Evolutionary conservation across 2,113 vertebrate species (phyloP).

Genomic region (Atrichornis clamosus): DNA sequence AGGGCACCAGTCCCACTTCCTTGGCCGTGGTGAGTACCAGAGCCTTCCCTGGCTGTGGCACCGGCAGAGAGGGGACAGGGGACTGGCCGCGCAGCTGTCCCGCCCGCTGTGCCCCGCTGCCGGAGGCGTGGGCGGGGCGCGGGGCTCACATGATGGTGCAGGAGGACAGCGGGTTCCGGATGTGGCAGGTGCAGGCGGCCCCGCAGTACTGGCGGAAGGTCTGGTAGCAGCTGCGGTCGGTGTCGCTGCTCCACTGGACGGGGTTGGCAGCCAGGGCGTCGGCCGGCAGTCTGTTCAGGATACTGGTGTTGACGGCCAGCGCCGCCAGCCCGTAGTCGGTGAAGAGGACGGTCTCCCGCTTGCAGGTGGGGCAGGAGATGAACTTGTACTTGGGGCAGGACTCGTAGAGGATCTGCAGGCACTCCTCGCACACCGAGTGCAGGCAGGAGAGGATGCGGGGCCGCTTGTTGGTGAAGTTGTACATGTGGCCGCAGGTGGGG

Average conservation of each 20-base stretch:
- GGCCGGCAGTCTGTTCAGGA: slow-evolving; percentile 91
- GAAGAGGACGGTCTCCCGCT: slow-evolving; percentile 96
- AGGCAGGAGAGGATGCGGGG: slow-evolving; percentile 96
- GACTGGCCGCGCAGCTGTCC: fast-evolving
- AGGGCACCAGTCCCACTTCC: neutral
- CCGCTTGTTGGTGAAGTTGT: slow-evolving; percentile 93
- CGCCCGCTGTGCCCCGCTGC: neutral
- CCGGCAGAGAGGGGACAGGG: neutral
- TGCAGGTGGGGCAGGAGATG: slow-evolving; percentile 97
- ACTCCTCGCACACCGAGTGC: slow-evolving; percentile 98
- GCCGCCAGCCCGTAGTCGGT: slow-evolving; percentile 97
- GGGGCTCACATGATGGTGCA: slow-evolving; percentile 93
- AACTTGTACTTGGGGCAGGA: slow-evolving; percentile 99
- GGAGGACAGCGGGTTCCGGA: slow-evolving; percentile 92
- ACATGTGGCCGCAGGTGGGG: slow-evolving; percentile 95
- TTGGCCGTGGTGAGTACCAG: neutral
- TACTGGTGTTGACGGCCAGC: slow-evolving; percentile 96
- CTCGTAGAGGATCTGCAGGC: slow-evolving; percentile 98
- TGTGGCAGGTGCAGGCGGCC: slow-evolving; percentile 95
- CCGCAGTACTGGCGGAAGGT: slow-evolving; percentile 99
- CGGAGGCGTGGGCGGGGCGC: neutral
- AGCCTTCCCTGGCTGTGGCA: neutral
- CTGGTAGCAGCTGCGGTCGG: slow-evolving; percentile 98
- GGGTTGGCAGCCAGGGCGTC: slow-evolving; percentile 83
- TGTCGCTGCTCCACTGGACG: slow-evolving; percentile 92